Evolutionary conservation across 2,888 invertebrate genomes (phyloP), one percentile per base, ranked within the genome.

Genomic region (Anarsia innoxiella): DNA sequence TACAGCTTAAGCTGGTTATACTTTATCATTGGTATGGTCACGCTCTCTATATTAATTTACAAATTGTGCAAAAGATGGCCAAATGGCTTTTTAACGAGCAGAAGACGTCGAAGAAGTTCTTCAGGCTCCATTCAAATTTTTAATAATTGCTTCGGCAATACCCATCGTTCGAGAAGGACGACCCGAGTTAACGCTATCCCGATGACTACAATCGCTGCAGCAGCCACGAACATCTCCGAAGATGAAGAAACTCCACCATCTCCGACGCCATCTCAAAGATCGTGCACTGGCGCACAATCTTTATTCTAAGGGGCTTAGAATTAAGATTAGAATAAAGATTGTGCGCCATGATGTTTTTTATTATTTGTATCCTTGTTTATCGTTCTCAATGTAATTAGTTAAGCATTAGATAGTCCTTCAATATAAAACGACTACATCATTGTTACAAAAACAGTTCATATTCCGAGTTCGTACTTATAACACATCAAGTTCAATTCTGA

Each of bases 61-160:
- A 34, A 27, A 35, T 12, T 8, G 1, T 35, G 25, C 23, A 26
- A 23, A 2, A 23, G 15, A 8, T 35, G 11, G 9, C 27, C 28
- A 9, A 31, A 23, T n/a, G 28, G 35, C 5, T 31, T 30, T 11
- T n/a, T n/a, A n/a, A n/a, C n/a, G n/a, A 27, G 31, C n/a, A 23
- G 16, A n/a, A 23, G 12, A 12, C 26, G n/a, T 15, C 23, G 27
- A 11, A 23, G n/a, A 16, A 37, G 26, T 28, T 5, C 13, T 6
- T 14, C 10, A 14, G 10, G 31, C 15, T 40, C 33, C 10, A 40
- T 46, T 4, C 40, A 46, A 30, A 46, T 46, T 10, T 46, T 46
- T 27, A 48, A 44, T 11, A 48, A 48, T 33, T 46, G 41, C 14
- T 44, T 48, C 23, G 44, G 36, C 9, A 32, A n/a, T n/a, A n/a